Evolutionary conservation across 2,113 vertebrate genomes (phyloP).

Genomic region (Seriola aureovittata): DNA sequence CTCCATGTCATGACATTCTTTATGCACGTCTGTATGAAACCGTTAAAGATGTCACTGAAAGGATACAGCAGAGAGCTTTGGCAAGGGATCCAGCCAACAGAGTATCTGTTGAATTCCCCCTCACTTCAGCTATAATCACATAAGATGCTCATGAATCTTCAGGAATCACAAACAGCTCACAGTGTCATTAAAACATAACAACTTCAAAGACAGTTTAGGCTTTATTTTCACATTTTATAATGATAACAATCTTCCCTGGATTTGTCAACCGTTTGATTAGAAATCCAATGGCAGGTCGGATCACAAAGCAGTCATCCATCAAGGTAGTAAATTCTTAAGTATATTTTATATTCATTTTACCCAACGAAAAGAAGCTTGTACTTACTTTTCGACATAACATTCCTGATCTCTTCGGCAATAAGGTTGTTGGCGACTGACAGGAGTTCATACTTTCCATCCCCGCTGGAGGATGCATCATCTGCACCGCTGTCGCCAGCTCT

Average conservation of each 20-base stretch:
- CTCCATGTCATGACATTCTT: background rate
- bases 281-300: background rate
- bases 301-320: background rate
- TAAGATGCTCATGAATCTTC: background rate
- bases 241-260: background rate
- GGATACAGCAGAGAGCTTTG: slow-evolving; percentile 99
- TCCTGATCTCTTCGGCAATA: slow-evolving; percentile 92
- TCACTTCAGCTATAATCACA: slow-evolving; percentile 89
- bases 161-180: background rate
- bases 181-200: background rate
- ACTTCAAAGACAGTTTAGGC: background rate
- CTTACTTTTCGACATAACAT: slow-evolving; percentile 92
- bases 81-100: slow-evolving; percentile 93
- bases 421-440: slow-evolving; percentile 91
- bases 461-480: slow-evolving; percentile 88
- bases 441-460: slow-evolving; percentile 96
- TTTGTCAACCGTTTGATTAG: background rate
- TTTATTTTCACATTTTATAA: background rate
- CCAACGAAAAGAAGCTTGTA: background rate
- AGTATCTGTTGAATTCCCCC: slow-evolving; percentile 92
- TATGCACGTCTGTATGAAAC: background rate
- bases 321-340: background rate
- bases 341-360: background rate
- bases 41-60: slow-evolving; percentile 61
- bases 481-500: slow-evolving; percentile 80